A percentile compares a stretch with the other conserved stretches of the same genome.
These are phyloP conservation scores for Leptinotarsa texana DNA, from an alignment of 1,140 invertebrate genomes.

Conservation along the genomic window DNA sequence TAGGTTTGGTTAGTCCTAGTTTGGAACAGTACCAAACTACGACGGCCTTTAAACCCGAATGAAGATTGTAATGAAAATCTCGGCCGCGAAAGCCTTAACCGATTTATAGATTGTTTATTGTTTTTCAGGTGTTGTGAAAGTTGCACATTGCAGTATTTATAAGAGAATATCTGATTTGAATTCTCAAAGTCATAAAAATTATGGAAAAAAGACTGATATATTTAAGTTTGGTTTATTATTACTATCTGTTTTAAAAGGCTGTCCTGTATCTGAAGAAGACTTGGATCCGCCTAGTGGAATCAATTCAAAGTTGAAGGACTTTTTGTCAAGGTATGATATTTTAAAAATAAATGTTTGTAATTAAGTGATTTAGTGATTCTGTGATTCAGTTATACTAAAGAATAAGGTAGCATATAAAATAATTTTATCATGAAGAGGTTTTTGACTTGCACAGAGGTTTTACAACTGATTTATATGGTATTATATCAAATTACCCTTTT, in stretches of 20 bases:
- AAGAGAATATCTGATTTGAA: conserved; percentile 64
- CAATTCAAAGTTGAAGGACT: conserved; percentile 68
- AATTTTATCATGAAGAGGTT: too few species aligned
- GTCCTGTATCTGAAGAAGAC: conserved; percentile 55
- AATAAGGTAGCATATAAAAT: too few species aligned
- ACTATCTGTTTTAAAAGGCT: conserved; percentile 62
- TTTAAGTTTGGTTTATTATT: conserved; percentile 69
- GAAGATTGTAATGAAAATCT: too few species aligned
- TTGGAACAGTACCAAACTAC: too few species aligned
- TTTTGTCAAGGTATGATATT: conserved; percentile 64
- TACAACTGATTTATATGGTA: background rate
- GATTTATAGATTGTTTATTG: background rate
- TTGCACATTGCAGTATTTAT: conserved; percentile 75
- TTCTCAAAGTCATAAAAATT: conserved; percentile 57
- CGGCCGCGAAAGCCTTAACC: background rate
- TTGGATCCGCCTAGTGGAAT: conserved; percentile 60
- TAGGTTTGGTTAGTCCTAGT: too few species aligned
- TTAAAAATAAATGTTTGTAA: conserved; percentile 1
- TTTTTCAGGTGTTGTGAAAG: conserved; percentile 58
- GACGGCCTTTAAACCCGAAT: too few species aligned
- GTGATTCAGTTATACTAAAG: too few species aligned
- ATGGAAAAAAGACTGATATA: conserved; percentile 74
- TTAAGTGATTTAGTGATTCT: background rate
- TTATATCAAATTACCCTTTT: background rate
- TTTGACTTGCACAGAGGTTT: too few species aligned